Evolutionary conservation across 2,797 vertebrate genomes (phyloP), one percentile per base, ranked within the genome.

Genomic region (Pseudochirops cupreus): DNA sequence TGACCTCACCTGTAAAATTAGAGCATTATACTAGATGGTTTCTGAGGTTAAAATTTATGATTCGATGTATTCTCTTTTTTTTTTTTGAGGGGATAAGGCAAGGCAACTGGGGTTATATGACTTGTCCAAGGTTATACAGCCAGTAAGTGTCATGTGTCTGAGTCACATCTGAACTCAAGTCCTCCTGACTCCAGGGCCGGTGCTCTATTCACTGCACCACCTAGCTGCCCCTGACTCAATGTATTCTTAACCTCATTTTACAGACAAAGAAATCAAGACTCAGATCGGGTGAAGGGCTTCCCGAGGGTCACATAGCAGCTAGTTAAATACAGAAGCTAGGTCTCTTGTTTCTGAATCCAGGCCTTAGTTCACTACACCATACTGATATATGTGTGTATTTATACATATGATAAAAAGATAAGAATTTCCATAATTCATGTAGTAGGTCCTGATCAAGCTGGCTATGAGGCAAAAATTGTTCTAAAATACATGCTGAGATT

Each of bases 391-490:
- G 7, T 11, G 5, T 24, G n/a, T 74, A 74, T 74, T 74, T 74
- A 21, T 29, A 39, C 26, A 7, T 0, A 16, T 1, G 91, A n/a
- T 57, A n/a, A 94, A 91, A 92, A 95, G 87, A 89, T 91, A 91
- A 58, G 3, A 14, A 33, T 39, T 91, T 62, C 54, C 93, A 46
- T 31, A 9, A 6, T 57, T 74, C 39, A 62, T n/a, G 28, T 31
- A n/a, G 54, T 57, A 57, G 93, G 67, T 53, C 21, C 56, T 54
- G 9, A 24, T 93, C 91, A 91, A 0, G 0, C 0, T 0, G 39
- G 39, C 92, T 28, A 16, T 29, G n/a, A 21, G 91, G 24, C 62
- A 97, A 97, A 96, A 92, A 39, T 39, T 26, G 9, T 50, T 3
- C 29, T 50, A 11, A 92, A 93, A 92, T 33, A 31, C 57, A 59